A percentile compares a stretch with the other conserved stretches of the same genome.
Evolutionary conservation across 2,113 vertebrate genomes (phyloP).

Genomic region (Colossoma macropomum): DNA sequence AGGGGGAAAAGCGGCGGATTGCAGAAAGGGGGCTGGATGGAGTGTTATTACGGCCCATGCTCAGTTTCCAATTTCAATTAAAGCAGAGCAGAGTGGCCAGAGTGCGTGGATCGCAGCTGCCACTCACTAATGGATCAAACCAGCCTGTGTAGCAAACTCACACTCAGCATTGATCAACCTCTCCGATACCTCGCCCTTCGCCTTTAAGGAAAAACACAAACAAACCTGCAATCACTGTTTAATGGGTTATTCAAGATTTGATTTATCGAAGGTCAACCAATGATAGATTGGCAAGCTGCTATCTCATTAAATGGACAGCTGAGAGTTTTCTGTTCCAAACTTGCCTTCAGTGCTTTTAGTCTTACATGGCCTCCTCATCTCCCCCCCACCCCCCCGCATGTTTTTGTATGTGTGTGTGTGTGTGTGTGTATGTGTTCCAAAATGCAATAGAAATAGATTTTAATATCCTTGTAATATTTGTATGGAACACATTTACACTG

Average conservation of each 20-base stretch:
- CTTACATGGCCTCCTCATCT: neutral
- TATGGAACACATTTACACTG: slow-evolving; percentile 47
- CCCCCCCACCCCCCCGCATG: no score
- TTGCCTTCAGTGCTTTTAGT: slow-evolving; percentile 23
- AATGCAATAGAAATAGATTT: slow-evolving; percentile 53
- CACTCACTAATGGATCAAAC: slow-evolving; percentile 60
- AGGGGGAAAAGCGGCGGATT: slow-evolving; percentile 24
- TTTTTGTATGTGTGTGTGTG: slow-evolving; percentile 30
- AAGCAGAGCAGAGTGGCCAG: slow-evolving; percentile 52
- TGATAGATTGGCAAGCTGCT: slow-evolving; percentile 63
- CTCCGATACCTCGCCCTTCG: slow-evolving; percentile 62
- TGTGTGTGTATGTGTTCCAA: slow-evolving; percentile 43
- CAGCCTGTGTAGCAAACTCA: slow-evolving; percentile 53
- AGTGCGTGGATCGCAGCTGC: slow-evolving; percentile 48
- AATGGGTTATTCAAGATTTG: slow-evolving; percentile 73
- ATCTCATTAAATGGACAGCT: slow-evolving; percentile 59
- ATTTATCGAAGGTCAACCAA: slow-evolving; percentile 73
- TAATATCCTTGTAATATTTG: slow-evolving; percentile 56
- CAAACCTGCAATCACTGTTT: slow-evolving; percentile 65
- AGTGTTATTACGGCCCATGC: slow-evolving; percentile 26
- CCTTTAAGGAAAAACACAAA: slow-evolving; percentile 56
- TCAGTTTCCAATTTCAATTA: slow-evolving; percentile 62
- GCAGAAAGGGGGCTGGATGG: slow-evolving; percentile 8
- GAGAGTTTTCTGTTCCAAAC: slow-evolving; percentile 65
- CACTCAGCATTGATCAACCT: slow-evolving; percentile 61